Base-by-base conservation (phyloP, 2,797 vertebrate genomes). In the Cyprinella venusta region DNA sequence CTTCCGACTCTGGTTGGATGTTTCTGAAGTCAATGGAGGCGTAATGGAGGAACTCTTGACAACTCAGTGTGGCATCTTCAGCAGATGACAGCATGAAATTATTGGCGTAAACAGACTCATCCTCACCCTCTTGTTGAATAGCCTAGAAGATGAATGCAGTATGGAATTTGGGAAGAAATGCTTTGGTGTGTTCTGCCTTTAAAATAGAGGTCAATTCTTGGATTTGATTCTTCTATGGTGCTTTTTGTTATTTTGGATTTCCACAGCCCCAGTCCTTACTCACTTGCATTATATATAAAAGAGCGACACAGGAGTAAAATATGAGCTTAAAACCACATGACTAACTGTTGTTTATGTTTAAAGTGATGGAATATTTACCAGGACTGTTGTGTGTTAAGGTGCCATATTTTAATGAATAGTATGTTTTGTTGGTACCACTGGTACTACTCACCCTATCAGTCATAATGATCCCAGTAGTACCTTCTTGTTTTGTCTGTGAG, bases 11-110 rank as follows among this genome's bases (percentile, higher is more conserved):
- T 40, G 33, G 24, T 74, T 40, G 4, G 4, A 13, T 33, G 26
- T 79, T 79, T 74, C 10, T 71, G n/a, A 79, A 84, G 33, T 54
- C 12, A 69, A 84, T 79, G 18, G 76, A 33, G 18, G 82, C 15
- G 52, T 84, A 84, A 67, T 84, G n/a, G 16, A 84, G 82, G 19
- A 21, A 40, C 40, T 79, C 69, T 30, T 24, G 42, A 21, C 9
- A 8, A 12, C 33, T 36, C 36, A 30, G 4, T n/a, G 36, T 59
- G 2, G 40, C 6, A n/a, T 12, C 8, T 38, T 4, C 19, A 69
- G 6, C 36, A 63, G 30, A 12, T 79, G 45, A 70, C 63, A 45
- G 30, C 8, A 70, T 16, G 15, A 8, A 1, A 24, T 38, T 26
- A 77, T 79, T 84, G 30, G 30, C 56, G 54, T 64, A 64, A 36